Evolutionary conservation across 2,113 vertebrate genomes (phyloP).

Genomic region (Dromaius novaehollandiae): DNA sequence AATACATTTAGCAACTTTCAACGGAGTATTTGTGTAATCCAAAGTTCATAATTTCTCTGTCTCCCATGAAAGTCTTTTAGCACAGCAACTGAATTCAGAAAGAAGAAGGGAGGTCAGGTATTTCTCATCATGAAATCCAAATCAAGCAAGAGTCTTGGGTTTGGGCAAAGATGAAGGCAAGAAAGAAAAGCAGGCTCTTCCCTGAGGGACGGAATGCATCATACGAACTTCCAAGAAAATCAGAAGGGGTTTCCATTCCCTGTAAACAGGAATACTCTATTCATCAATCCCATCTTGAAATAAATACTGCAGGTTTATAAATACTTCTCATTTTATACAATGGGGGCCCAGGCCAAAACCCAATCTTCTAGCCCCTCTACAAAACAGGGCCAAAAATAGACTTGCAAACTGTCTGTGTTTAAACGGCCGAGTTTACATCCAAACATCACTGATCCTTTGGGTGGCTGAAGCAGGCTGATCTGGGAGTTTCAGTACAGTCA

Average conservation of each 20-base stretch:
- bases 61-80: background rate
- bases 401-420: background rate
- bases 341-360: background rate
- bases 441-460: background rate
- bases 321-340: background rate
- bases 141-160: background rate
- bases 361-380: background rate
- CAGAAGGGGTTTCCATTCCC: background rate
- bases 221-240: background rate
- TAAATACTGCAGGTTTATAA: background rate
- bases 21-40: background rate
- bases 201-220: background rate
- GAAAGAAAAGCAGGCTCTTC: background rate
- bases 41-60: background rate
- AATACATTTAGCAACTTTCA: background rate
- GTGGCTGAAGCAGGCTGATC: background rate
- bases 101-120: background rate
- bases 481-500: background rate
- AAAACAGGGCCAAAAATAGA: background rate
- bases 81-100: background rate
- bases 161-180: background rate
- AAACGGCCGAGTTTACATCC: rapidly evolving
- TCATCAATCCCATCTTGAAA: background rate
- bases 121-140: background rate
- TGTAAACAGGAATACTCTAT: background rate